Evolutionary conservation across 2,113 vertebrate species (phyloP).

Genomic region (Gobiocypris rarus): DNA sequence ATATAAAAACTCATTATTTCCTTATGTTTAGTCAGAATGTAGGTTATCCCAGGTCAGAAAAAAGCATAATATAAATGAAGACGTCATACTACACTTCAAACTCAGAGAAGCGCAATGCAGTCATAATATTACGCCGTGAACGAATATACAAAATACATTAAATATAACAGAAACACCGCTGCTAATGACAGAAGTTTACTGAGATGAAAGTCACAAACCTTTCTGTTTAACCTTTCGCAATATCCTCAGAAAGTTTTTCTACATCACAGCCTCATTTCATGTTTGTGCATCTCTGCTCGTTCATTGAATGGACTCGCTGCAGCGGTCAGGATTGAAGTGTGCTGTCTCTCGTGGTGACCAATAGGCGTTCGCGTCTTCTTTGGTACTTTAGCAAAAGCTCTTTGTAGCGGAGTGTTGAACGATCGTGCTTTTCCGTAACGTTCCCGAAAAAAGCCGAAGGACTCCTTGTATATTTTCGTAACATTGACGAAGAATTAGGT

Average conservation of each 20-base stretch:
- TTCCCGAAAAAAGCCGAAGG: neutral
- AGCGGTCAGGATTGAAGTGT: neutral
- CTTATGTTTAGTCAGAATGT: neutral
- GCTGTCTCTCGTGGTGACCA: neutral
- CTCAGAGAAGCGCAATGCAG: constrained; percentile 29
- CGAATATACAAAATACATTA: neutral
- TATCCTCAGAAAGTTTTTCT: neutral
- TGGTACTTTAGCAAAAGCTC: neutral
- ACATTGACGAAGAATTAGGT: neutral
- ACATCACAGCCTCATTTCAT: constrained; percentile 1
- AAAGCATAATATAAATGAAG: neutral
- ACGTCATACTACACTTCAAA: neutral
- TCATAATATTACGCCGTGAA: neutral
- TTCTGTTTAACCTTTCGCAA: neutral
- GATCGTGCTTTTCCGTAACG: constrained; percentile 28
- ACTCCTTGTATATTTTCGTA: constrained; percentile 10
- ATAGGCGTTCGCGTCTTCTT: neutral
- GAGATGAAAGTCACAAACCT: constrained; percentile 26
- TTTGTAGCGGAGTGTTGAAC: neutral
- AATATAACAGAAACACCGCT: neutral
- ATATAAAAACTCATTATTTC: neutral
- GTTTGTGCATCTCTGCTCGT: neutral
- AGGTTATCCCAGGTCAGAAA: neutral
- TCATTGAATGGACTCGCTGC: neutral
- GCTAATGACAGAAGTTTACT: neutral